Evolutionary conservation across 2,797 vertebrate species (phyloP), one percentile per base, ranked within the genome.

Genomic region (Clarias fuscus): DNA sequence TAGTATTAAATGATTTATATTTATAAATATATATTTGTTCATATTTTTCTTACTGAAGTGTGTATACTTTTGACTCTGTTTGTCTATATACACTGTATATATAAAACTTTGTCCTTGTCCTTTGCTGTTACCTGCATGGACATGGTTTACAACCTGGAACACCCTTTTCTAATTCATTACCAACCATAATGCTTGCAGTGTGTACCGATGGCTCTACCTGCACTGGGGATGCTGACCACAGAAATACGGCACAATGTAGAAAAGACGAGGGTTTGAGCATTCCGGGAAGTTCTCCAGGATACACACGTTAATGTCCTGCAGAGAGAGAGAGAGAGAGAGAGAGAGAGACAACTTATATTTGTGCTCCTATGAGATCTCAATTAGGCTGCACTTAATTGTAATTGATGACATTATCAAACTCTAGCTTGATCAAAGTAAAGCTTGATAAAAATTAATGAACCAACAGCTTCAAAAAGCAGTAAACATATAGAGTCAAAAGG

Each of bases 241-340:
- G 93, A 99, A 99, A 89, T 99, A 99, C 0, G 98, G 98, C 72
- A 99, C 99, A 91, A 99, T 99, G 94, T 99, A 99, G 95, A 99
- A 99, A 83, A 98, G 94, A 76, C 96, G 95, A 89, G 98, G 98
- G 92, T 99, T 99, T 89, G 97, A 98, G 93, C 98, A 99, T 92
- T 99, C 98, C 0, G 98, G 97, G 85, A 98, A 98, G 92, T 97
- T 98, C 94, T 99, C 97, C 89, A 99, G 95, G 92, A 99, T 98
- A 92, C 98, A 99, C 88, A 99, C 97, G 53, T 98, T 99, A 92
- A 99, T 98, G 90, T 99, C 98, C 98, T 99, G 90, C 68, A 81
- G 13, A 73, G 65, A 84, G 14, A 82, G 1, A 14, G 27, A 70
- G n/a, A 40, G n/a, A 73, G 65, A 65, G 37, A 82, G 1, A 14